phyloP scores from a whole-genome alignment of 2,888 invertebrate genomes.

The Phortica magna region DNA sequence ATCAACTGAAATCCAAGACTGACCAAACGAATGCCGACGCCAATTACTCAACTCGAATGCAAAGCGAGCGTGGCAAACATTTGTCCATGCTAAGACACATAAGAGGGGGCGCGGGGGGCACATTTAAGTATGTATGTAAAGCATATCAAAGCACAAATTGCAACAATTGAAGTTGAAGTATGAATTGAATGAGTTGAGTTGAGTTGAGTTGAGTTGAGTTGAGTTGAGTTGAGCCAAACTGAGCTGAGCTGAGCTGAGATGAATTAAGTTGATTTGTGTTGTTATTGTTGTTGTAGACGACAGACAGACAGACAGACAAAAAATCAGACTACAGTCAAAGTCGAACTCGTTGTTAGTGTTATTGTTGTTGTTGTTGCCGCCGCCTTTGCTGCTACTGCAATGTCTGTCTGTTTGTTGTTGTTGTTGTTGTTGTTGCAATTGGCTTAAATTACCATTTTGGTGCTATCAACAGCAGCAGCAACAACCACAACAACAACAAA shows the following conservation, averaged over 20 bases:
- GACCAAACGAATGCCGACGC: slow-evolving; percentile 34
- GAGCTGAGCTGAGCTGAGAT: not conserved
- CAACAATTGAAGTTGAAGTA: slow-evolving; percentile 29
- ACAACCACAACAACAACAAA: too few relatives aligned
- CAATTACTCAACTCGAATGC: slow-evolving; percentile 64
- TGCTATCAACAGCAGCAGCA: not conserved
- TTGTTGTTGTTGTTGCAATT: slow-evolving; percentile 2
- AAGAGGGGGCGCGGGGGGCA: not conserved
- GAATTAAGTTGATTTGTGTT: not conserved
- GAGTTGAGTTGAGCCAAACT: slow-evolving; percentile 5
- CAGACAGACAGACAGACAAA: not conserved
- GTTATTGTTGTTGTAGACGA: not conserved
- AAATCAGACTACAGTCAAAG: not conserved
- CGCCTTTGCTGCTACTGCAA: slow-evolving; percentile 51
- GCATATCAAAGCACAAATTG: slow-evolving; percentile 29
- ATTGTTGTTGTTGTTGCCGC: slow-evolving; percentile 24
- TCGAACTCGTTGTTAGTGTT: not conserved
- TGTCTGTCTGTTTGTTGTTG: not conserved
- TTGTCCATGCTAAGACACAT: not conserved
- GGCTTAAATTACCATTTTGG: slow-evolving; percentile 20
- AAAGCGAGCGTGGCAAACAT: slow-evolving; percentile 51
- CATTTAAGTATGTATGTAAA: not conserved
- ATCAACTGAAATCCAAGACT: not conserved
- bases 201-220: not conserved
- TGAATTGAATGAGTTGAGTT: slow-evolving; percentile 21